phyloP scores from a whole-genome alignment of 2,888 invertebrate species.

The Agriopis aurantiaria region DNA sequence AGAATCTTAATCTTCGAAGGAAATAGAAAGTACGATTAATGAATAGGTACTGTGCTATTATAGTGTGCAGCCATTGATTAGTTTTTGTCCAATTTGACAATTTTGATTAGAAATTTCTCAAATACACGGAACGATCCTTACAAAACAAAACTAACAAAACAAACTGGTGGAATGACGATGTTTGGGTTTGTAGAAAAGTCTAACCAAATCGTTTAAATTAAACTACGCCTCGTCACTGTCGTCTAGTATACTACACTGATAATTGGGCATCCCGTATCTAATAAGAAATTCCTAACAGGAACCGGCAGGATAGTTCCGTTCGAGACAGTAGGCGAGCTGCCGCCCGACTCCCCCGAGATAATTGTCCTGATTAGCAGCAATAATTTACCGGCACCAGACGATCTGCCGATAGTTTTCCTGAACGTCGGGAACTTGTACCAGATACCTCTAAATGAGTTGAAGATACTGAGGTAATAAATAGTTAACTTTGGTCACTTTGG shows the following conservation, averaged over 20 bases:
- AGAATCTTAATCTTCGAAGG: too few relatives aligned
- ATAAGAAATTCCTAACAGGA: slow-evolving; percentile 57
- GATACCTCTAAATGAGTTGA: slow-evolving; percentile 63
- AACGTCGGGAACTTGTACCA: slow-evolving; percentile 66
- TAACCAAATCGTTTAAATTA: background rate
- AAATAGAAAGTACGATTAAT: too few relatives aligned
- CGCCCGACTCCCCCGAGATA: slow-evolving; percentile 65
- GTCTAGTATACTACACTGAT: slow-evolving; percentile 4
- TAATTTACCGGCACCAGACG: slow-evolving; percentile 74
- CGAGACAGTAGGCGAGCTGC: slow-evolving; percentile 57
- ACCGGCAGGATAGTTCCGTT: slow-evolving; percentile 69
- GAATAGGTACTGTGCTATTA: background rate
- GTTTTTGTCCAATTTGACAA: too few relatives aligned
- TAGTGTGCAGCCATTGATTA: background rate
- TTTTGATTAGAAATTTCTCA: too few relatives aligned
- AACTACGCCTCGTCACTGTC: slow-evolving; percentile 8
- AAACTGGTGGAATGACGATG: background rate
- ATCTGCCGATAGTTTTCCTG: slow-evolving; percentile 71
- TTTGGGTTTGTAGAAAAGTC: background rate
- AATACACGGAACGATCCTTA: too few relatives aligned
- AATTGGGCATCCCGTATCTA: slow-evolving; percentile 26
- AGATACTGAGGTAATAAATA: slow-evolving; percentile 59
- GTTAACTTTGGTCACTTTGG: slow-evolving; percentile 30
- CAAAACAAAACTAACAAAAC: too few relatives aligned
- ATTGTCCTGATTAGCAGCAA: slow-evolving; percentile 67